phyloP scores from a whole-genome alignment of 1,140 invertebrate species.

The Euwallacea fornicatus region DNA sequence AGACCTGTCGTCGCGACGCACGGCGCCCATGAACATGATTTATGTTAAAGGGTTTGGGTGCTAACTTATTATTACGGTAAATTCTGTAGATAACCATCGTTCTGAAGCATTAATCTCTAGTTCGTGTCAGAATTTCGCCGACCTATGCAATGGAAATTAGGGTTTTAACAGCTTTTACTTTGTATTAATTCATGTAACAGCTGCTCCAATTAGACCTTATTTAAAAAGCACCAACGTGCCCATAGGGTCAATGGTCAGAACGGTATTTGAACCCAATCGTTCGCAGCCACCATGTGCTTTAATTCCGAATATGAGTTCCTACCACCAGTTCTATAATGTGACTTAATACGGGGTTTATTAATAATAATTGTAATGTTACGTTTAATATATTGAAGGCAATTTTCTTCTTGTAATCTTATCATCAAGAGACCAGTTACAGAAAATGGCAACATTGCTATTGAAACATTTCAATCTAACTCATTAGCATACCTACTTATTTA shows the following conservation, averaged over 20 bases:
- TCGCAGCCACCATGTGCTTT: constrained; percentile 23
- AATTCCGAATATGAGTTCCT: constrained; percentile 7
- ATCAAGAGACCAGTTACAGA: no score
- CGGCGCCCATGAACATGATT: neutral
- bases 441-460: neutral
- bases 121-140: no score
- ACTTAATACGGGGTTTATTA: no score
- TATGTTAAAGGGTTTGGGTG: neutral
- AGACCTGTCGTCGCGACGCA: neutral
- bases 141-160: no score
- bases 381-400: no score
- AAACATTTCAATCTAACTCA: neutral
- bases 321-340: constrained; percentile 1
- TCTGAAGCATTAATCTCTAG: no score
- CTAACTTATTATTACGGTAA: no score
- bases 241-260: constrained; percentile 41
- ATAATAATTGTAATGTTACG: no score
- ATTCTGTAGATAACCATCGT: no score
- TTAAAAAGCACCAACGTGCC: constrained; percentile 18
- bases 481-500: neutral
- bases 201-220: constrained; percentile 18
- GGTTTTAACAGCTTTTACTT: no score
- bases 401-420: no score
- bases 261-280: constrained; percentile 41
- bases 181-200: neutral